Evolutionary conservation across 2,797 vertebrate species (phyloP), one percentile per base, ranked within the genome.

Genomic region (Propithecus perrieri): DNA sequence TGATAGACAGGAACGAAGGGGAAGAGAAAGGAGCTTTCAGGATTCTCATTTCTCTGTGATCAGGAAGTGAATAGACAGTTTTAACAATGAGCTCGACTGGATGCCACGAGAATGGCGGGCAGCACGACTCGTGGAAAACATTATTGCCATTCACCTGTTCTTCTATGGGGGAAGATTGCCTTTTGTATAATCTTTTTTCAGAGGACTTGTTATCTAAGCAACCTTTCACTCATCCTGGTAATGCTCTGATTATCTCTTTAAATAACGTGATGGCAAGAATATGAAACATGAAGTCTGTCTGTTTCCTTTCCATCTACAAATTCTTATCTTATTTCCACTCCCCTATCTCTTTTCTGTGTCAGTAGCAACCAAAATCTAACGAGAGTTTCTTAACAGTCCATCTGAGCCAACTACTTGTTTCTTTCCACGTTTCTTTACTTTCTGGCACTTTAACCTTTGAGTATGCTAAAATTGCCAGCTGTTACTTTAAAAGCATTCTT

Each of bases 401-500:
- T 69, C 12, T 33, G 78, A 91, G 92, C 76, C 92, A 93, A 86
- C 9, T 65, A 24, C 55, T 83, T 87, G 55, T 83, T 96, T 86
- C 78, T 92, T 83, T 67, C 67, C 74, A 71, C 12, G 15, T 89
- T 84, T 67, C 46, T 90, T 76, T 72, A 59, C 43, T 97, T 95
- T 85, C 71, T 79, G 80, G 76, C 63, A 65, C 61, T 85, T 78
- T 69, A 57, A 69, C 4, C 83, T 90, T 95, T 75, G 33, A 94
- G 41, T 59, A 63, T 41, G 71, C 57, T 95, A 84, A 93, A 75
- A 83, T 65, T 43, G 48, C 67, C n/a, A 90, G 79, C 65, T 89
- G 17, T 84, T 95, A 48, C 87, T 95, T 91, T 74, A 74, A 88
- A 97, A 91, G 67, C 65, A 48, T 96, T 95, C 76, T 92, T 96